Evolutionary conservation across 1,140 invertebrate species (phyloP).

Genomic region (Brachionus angularis): DNA sequence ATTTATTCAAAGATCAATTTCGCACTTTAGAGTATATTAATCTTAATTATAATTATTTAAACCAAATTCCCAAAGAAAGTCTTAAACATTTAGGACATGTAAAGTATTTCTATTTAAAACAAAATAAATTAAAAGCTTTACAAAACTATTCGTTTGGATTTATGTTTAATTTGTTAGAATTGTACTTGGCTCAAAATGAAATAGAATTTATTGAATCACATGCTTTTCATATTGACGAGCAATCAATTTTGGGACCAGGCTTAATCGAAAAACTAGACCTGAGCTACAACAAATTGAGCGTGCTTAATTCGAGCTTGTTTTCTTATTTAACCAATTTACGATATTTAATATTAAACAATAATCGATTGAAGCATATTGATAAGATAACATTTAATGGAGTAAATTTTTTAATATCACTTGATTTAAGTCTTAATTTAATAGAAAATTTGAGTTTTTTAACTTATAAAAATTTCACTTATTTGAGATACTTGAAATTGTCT

Average conservation of each 20-base stretch:
- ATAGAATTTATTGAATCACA: constrained; percentile 23
- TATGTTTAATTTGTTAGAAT: constrained; percentile 34
- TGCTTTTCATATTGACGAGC: constrained; percentile 30
- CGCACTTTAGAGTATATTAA: not conserved
- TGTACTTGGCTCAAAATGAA: constrained; percentile 20
- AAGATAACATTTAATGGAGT: not conserved
- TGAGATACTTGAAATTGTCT: not conserved
- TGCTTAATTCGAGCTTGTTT: constrained; percentile 11
- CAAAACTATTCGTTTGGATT: constrained; percentile 42
- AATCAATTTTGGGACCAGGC: constrained; percentile 18
- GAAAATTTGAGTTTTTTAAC: constrained; percentile 10
- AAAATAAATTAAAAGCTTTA: constrained; percentile 22
- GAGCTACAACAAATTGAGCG: constrained; percentile 14
- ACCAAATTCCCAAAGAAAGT: not conserved
- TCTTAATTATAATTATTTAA: constrained; percentile 24
- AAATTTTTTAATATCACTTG: constrained; percentile 31
- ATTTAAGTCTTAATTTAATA: constrained; percentile 7
- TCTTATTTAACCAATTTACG: constrained; percentile 33
- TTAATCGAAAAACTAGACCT: constrained; percentile 39
- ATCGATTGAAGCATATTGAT: not conserved
- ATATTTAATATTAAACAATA: constrained; percentile 34
- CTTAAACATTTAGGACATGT: constrained; percentile 14
- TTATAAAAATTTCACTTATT: constrained; percentile 7
- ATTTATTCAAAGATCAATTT: not conserved
- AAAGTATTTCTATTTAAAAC: constrained; percentile 1